Base-by-base conservation (phyloP, 2,113 vertebrate species). In the Eudyptes chrysolophus region DNA sequence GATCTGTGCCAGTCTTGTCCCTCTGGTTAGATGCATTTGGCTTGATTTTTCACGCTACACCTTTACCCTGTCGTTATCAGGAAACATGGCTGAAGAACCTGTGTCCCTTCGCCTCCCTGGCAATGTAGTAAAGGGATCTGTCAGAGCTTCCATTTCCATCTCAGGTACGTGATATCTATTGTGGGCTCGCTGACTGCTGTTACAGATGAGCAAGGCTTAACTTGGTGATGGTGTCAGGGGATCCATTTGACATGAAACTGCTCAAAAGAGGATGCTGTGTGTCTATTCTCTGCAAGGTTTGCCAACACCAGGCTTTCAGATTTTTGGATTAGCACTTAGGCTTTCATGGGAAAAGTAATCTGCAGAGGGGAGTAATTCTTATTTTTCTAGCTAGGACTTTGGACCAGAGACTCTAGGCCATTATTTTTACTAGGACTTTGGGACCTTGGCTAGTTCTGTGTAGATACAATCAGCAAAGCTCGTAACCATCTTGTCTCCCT, bases 31-130 rank as follows among this genome's bases (percentile, higher is more conserved):
- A 36, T 30, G 52, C 11, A 34, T 65, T 78, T 69, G 57, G 27
- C 34, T 76, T 82, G 34, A 58, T 46, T 40, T 76, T 65, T 58
- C 64, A 57, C 52, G 48, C 26, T 38, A 17, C 16, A 19, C 44
- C 20, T 81, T 79, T 54, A 46, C 34, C 12, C 40, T 55, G 2
- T 77, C 32, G 1, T 82, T 87, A 42, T 11, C 78, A 98, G 97
- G 96, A 96, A 95, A 94, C 6, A 11, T n/a, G 27, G 93, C 18
- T 84, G 95, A 97, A 84, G 97, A 98, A 48, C 57, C 42, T 0
- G 24, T 98, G 87, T 93, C 94, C 15, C 85, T 98, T 94, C 87
- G 7, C 8, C 90, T 98, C 27, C 98, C 97, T 38, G 74, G 16
- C 20, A 89, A 84, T 3, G 78, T 83, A 27, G 94, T 97, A 30